Evolutionary conservation across 2,113 vertebrate genomes (phyloP), one percentile per base, ranked within the genome.

Genomic region (Hyperopisus bebe): DNA sequence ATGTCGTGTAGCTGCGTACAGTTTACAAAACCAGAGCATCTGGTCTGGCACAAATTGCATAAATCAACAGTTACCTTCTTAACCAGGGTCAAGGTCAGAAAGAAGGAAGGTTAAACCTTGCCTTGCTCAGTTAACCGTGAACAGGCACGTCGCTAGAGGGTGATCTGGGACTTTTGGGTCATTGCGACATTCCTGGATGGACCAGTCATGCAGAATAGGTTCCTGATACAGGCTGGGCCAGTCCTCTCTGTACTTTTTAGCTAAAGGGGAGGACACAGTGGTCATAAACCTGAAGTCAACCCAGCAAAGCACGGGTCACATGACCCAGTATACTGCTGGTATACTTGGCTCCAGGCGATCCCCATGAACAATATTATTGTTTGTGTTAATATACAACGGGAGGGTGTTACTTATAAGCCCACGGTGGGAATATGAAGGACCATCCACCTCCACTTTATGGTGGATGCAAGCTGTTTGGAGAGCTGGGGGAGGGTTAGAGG

Each of bases 361-460:
- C 51, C 86, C 39, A 53, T 31, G 24, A 88, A 88, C 87, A 88
- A 66, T 62, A 88, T 66, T 58, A 88, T 27, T 88, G 87, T 66
- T 62, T 88, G 39, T 66, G 87, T 88, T 88, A 88, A 88, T 88
- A 88, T 88, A 88, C 87, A 88, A 88, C 94, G 93, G 94, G 94
- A 94, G 94, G 92, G 93, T 27, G 31, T 55, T 87, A 91, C 77
- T 50, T 48, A 50, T 86, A 88, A 70, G 90, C 84, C 74, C 84
- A 66, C 13, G 15, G 87, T 88, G 89, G 84, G 48, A 82, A 89
- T 82, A 53, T 47, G 31, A 48, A 89, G 89, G 87, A 27, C 82
- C 82, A 50, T 90, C 62, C 44, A 88, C 42, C 47, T 85, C 17
- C 53, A 66, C 51, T 86, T 50, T 53, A 35, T 39, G 27, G 48